These are phyloP conservation scores for Stenodera caucasica DNA, from an alignment of 2,888 invertebrate genomes.

Conservation along the genomic window DNA sequence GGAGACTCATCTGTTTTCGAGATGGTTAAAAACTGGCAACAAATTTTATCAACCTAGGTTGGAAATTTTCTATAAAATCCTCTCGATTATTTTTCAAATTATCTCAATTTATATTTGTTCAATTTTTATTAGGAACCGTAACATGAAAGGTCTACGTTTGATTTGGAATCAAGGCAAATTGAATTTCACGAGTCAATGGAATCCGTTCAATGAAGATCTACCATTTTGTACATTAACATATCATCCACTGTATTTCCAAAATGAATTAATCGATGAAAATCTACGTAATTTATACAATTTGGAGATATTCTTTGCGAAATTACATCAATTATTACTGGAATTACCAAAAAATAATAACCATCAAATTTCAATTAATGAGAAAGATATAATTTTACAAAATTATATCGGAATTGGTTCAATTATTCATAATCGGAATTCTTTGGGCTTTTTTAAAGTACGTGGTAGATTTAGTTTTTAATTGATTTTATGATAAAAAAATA, in stretches of 20 bases:
- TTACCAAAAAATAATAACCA: conserved; percentile 50
- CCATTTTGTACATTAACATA: conserved; percentile 79
- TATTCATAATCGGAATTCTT: conserved; percentile 77
- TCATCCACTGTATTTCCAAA: conserved; percentile 76
- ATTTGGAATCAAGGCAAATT: conserved; percentile 79
- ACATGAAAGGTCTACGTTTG: conserved; percentile 72
- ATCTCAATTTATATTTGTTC: background rate
- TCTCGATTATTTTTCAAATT: conserved; percentile 66
- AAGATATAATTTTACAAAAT: conserved; percentile 75
- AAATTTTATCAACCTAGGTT: conserved; percentile 63
- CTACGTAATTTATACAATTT: conserved; percentile 59
- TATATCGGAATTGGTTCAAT: conserved; percentile 79
- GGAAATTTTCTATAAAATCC: too few relatives aligned
- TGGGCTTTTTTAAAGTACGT: conserved; percentile 86
- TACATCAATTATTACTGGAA: conserved; percentile 60
- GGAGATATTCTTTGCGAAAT: conserved; percentile 62
- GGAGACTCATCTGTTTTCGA: conserved; percentile 69
- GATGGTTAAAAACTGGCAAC: conserved; percentile 58
- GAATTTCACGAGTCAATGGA: conserved; percentile 75
- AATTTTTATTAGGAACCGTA: conserved; percentile 62
- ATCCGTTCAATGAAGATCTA: conserved; percentile 78
- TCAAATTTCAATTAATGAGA: conserved; percentile 62
- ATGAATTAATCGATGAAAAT: conserved; percentile 54
- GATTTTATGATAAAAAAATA: conserved; percentile 15
- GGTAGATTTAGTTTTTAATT: conserved; percentile 81